These are phyloP conservation scores for Apostichopus californicus DNA, from an alignment of 35 echinoderm and acorn worm species.

Conservation along the genomic window DNA sequence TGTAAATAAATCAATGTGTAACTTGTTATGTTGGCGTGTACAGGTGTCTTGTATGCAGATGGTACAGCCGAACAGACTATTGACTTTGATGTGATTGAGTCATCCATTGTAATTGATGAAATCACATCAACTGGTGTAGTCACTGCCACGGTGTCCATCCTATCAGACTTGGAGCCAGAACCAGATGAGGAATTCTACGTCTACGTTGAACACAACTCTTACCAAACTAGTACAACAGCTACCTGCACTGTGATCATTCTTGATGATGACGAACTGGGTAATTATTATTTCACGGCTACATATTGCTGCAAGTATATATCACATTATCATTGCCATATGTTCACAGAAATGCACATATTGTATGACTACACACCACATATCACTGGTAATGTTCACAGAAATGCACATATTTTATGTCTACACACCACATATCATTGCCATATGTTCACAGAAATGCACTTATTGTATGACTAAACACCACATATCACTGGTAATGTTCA, in stretches of 20 bases:
- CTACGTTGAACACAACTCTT: conserved; percentile 6
- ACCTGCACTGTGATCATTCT: conserved; percentile 39
- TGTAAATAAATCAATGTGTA: no score
- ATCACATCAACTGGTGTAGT: not conserved
- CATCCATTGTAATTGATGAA: not conserved
- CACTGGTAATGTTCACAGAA: no score
- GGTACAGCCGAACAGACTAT: conserved; percentile 35
- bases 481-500: no score
- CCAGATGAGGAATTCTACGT: conserved; percentile 43
- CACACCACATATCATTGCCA: no score
- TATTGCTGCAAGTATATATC: no score
- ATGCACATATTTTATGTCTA: no score
- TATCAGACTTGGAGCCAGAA: conserved; percentile 20
- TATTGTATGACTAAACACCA: no score
- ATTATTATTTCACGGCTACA: not conserved
- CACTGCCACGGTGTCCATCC: conserved; percentile 27
- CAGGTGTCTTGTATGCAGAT: conserved; percentile 44
- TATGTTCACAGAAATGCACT: no score
- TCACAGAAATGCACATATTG: no score
- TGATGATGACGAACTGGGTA: conserved; percentile 55
- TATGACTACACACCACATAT: no score
- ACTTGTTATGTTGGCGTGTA: not conserved
- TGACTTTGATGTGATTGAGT: conserved; percentile 18
- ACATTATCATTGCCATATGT: no score
- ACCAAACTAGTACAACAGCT: not conserved